A percentile compares a stretch with the other conserved stretches of the same genome.
Evolutionary conservation across 2,797 vertebrate species (phyloP).

Genomic region (Champsocephalus gunnari): DNA sequence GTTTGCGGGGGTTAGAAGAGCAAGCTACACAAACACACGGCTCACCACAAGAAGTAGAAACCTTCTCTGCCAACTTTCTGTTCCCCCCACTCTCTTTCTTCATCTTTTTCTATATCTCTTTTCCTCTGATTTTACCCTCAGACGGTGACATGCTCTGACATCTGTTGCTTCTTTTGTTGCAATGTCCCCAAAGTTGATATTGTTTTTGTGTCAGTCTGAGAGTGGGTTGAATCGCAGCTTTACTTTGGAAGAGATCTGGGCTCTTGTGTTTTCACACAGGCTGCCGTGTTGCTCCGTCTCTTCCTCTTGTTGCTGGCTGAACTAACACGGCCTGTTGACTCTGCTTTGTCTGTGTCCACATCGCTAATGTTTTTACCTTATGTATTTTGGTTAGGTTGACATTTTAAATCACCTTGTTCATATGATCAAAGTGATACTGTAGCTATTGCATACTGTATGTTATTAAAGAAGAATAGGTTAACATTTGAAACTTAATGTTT

Average conservation of each 20-base stretch:
- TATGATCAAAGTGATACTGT: neutral
- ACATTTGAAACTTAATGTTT: too few species aligned
- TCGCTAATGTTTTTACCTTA: neutral
- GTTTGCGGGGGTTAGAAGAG: constrained; percentile 70
- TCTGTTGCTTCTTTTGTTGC: neutral
- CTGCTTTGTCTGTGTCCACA: neutral
- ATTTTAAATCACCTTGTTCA: neutral
- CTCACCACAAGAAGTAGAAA: constrained; percentile 59
- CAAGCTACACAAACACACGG: constrained; percentile 68
- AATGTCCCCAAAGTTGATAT: neutral
- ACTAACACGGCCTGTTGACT: neutral
- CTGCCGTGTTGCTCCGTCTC: neutral
- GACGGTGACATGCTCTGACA: neutral
- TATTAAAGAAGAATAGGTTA: neutral
- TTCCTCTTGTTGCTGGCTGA: constrained; percentile 10
- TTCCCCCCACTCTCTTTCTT: constrained; percentile 11
- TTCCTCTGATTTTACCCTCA: neutral
- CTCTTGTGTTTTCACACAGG: neutral
- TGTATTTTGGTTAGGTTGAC: neutral
- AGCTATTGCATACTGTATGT: neutral
- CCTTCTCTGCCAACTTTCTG: constrained; percentile 59
- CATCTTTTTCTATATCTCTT: too few species aligned
- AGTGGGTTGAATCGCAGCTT: constrained; percentile 1
- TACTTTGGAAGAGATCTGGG: neutral
- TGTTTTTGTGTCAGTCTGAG: neutral